These are phyloP conservation scores for Hypomesus transpacificus DNA, from an alignment of 2,113 vertebrate species.

Conservation along the genomic window DNA sequence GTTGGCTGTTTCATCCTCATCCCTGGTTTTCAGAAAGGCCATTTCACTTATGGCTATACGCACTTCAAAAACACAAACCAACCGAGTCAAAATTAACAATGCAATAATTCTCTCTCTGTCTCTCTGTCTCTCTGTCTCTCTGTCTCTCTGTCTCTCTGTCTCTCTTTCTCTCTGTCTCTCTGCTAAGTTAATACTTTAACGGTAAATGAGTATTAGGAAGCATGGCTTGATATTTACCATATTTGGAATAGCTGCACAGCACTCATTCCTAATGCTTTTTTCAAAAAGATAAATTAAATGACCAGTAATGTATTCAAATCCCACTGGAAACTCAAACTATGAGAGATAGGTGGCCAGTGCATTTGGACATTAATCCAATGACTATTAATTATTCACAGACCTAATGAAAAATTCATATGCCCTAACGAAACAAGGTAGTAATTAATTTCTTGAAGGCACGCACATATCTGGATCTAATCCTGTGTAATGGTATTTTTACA, in stretches of 20 bases:
- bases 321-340: constrained; percentile 58
- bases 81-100: not conserved
- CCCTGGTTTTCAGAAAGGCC: constrained; percentile 86
- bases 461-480: constrained; percentile 64
- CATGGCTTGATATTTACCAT: too few species aligned
- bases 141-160: too few species aligned
- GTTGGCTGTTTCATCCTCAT: constrained; percentile 95
- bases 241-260: constrained; percentile 32
- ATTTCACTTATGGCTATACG: constrained; percentile 87
- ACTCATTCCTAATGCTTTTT: constrained; percentile 51
- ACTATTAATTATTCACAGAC: constrained; percentile 72
- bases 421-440: constrained; percentile 71
- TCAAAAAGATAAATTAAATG: constrained; percentile 65
- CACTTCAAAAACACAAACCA: constrained; percentile 65
- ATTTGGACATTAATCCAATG: constrained; percentile 72
- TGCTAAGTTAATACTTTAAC: constrained; percentile 39
- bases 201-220: not conserved
- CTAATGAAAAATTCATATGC: constrained; percentile 71
- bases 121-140: not conserved
- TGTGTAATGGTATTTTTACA: constrained; percentile 52
- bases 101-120: not conserved
- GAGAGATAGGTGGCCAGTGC: constrained; percentile 63
- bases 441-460: constrained; percentile 68
- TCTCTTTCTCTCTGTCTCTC: not conserved
- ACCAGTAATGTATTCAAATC: constrained; percentile 65